Base-by-base conservation (phyloP, 2,888 invertebrate species). In the Platerodrilus igneus region DNA sequence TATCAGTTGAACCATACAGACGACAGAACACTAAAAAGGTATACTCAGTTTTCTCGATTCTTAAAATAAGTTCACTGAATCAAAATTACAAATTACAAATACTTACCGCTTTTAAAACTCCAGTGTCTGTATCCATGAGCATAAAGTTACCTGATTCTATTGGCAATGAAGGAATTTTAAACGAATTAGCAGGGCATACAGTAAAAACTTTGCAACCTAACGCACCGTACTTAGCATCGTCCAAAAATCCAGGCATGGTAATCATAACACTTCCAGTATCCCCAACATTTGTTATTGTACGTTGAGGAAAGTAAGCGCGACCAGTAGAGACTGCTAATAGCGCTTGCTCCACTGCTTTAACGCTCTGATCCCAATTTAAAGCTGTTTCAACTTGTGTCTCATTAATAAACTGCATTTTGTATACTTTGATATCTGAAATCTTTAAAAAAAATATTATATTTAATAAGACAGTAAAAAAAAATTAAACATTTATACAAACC, bases 181-280 rank as follows among this genome's bases (percentile, higher is more conserved):
- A 41, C n/a, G 47, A 37, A 53, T 74, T 74, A 2, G 52, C 45
- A 0, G 58, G 48, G 36, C 70, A 71, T 1, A 59, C 58, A 2
- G 73, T 72, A 1, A 74, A 72, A 36, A 74, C 36, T 57, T 74
- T 74, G 50, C 73, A 73, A 15, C 67, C 72, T 18, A 74, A 40
- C 8, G 50, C 48, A 1, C 47, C 51, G 9, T 46, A 51, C 22
- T 49, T 42, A 13, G 58, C 36, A n/a, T 50, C 55, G 10, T 65
- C 63, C 22, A 72, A 59, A 47, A 55, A 71, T 15, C 69, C 71
- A 2, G 72, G 71, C 73, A 73, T 72, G n/a, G 67, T 60, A 0
- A 70, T 44, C 10, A 71, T 19, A 8, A 60, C 48, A 25, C 58
- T 56, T n/a, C 34, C 21, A 1, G 38, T 36, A 1, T 54, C 49